Evolutionary conservation across 1,140 invertebrate species (phyloP).

Genomic region (Mycetomoellerius zeteki): DNA sequence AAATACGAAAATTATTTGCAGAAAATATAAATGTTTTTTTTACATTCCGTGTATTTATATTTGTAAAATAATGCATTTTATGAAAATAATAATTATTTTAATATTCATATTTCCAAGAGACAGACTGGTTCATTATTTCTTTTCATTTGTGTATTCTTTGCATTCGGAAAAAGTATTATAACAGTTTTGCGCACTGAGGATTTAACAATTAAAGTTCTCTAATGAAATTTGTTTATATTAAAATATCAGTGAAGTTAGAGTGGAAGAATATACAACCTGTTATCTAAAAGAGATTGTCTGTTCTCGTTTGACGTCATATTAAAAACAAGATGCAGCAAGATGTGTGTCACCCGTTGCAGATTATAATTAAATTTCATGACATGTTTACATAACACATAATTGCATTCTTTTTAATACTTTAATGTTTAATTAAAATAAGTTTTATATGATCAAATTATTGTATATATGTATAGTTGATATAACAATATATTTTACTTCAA

Average conservation of each 20-base stretch:
- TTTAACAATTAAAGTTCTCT: conserved; percentile 8
- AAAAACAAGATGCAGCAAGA: not conserved
- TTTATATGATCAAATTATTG: not conserved
- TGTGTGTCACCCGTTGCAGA: not conserved
- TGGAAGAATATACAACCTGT: not conserved
- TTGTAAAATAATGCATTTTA: not conserved
- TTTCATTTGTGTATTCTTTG: not conserved
- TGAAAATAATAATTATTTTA: conserved; percentile 19
- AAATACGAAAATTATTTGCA: conserved; percentile 5
- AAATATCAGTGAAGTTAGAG: conserved; percentile 3
- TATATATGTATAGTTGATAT: not conserved
- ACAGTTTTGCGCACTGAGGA: not conserved
- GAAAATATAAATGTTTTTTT: conserved; percentile 1
- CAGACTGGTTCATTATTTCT: not conserved
- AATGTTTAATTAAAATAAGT: conserved; percentile 30
- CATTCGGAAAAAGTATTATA: not conserved
- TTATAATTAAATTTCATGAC: conserved; percentile 19
- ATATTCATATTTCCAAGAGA: not conserved
- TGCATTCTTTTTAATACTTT: conserved; percentile 19
- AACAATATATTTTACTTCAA: conserved; percentile 16
- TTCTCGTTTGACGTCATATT: conserved; percentile 1
- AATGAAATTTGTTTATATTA: not conserved
- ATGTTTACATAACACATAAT: conserved; percentile 18
- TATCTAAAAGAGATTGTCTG: conserved; percentile 17
- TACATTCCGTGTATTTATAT: not conserved